Evolutionary conservation across 2,797 vertebrate species (phyloP).

Genomic region (Onychomys torridus): DNA sequence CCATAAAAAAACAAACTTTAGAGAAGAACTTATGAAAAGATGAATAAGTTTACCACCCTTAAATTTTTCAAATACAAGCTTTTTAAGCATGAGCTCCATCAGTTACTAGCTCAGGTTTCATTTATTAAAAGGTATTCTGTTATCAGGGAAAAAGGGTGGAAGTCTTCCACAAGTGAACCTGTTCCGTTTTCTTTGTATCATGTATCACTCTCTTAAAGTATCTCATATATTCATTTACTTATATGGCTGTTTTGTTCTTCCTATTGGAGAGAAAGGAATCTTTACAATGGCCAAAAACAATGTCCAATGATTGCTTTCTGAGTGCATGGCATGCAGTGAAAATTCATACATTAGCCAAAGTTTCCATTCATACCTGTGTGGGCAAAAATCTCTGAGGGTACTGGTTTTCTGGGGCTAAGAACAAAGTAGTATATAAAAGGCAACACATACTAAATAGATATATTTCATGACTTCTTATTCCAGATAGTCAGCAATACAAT

Average conservation of each 20-base stretch:
- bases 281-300: not conserved
- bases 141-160: not conserved
- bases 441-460: not conserved
- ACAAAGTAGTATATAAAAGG: not conserved
- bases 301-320: not conserved
- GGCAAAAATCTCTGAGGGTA: not conserved
- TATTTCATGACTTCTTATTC: not conserved
- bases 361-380: not conserved
- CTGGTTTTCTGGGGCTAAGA: not conserved
- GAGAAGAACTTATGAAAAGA: not conserved
- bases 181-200: slow-evolving; percentile 10
- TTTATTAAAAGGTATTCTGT: not conserved
- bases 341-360: not conserved
- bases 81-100: slow-evolving; percentile 3
- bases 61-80: not conserved
- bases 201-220: not conserved
- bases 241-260: not conserved
- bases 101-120: not conserved
- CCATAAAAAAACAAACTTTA: not conserved
- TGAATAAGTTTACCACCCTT: not conserved
- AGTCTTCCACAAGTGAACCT: not conserved
- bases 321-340: not conserved
- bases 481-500: not conserved
- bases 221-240: not conserved
- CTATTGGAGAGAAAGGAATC: not conserved